phyloP scores from a whole-genome alignment of 1,140 invertebrate species.

The Tyrophagus putrescentiae region DNA sequence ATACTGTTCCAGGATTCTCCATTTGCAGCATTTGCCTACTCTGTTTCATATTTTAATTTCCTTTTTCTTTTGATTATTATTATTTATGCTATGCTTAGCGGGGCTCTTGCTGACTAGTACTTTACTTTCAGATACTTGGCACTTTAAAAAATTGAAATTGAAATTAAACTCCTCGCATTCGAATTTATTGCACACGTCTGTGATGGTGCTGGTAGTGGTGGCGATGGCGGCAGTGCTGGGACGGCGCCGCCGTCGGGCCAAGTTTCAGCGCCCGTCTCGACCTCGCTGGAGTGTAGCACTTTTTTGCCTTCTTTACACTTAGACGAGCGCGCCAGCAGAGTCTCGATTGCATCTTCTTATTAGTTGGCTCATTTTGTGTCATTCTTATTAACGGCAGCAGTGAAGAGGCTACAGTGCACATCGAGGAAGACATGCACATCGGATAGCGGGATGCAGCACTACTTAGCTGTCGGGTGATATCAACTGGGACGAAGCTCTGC shows the following conservation, averaged over 20 bases:
- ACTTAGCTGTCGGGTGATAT: not conserved
- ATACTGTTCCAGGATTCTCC: not conserved
- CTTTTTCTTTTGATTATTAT: not conserved
- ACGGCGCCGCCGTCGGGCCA: no score
- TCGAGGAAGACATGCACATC: not conserved
- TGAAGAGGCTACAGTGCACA: not conserved
- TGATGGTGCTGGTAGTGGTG: no score
- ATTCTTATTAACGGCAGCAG: slow-evolving; percentile 8
- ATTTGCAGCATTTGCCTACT: not conserved
- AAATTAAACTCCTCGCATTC: slow-evolving; percentile 12
- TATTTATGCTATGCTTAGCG: not conserved
- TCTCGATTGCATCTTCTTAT: slow-evolving; percentile 12
- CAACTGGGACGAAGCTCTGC: not conserved
- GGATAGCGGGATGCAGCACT: not conserved
- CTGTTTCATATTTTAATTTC: slow-evolving; percentile 15
- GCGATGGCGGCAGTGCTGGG: not conserved
- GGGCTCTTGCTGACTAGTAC: no score
- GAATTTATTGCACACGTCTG: slow-evolving; percentile 14
- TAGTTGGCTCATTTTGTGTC: slow-evolving; percentile 4
- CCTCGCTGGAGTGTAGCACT: no score
- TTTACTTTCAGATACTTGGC: not conserved
- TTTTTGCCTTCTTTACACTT: no score
- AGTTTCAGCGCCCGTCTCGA: no score
- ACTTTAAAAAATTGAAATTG: slow-evolving; percentile 14
- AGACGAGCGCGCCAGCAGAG: no score